A percentile compares a stretch with the other conserved stretches of the same genome.
Conservation (phyloP, 2,888 invertebrate genomes). For the Zaprionus bogoriensis region DNA sequence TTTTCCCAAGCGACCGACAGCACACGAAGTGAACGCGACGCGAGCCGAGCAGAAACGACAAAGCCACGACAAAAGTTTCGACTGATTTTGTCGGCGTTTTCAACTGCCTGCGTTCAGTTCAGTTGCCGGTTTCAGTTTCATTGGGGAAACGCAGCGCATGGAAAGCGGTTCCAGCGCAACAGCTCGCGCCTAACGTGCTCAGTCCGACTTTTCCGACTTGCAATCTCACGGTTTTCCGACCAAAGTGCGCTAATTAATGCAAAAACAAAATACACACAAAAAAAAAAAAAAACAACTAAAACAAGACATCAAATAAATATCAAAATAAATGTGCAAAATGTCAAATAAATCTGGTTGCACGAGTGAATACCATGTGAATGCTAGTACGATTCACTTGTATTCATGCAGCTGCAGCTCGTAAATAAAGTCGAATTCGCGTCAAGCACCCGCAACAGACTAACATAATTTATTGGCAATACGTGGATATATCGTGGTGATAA, state of each 20-base stretch:
- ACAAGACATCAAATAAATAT: background rate
- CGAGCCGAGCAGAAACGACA: background rate
- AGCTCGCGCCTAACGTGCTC: constrained; percentile 19
- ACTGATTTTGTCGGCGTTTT: constrained; percentile 44
- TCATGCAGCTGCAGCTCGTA: constrained; percentile 60
- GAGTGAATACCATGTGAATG: constrained; percentile 12
- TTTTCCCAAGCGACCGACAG: background rate
- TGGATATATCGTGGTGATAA: constrained; percentile 25
- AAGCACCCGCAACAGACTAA: background rate
- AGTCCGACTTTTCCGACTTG: constrained; percentile 30
- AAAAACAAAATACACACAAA: constrained; percentile 13
- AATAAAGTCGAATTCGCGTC: constrained; percentile 47
- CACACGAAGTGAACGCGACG: background rate
- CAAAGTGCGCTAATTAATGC: constrained; percentile 33
- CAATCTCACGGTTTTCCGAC: constrained; percentile 8
- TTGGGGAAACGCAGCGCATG: constrained; percentile 62
- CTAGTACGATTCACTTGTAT: constrained; percentile 23
- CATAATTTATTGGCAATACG: constrained; percentile 30
- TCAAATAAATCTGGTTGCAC: background rate
- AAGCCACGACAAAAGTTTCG: constrained; percentile 38
- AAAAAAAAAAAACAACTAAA: background rate
- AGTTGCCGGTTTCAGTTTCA: constrained; percentile 67
- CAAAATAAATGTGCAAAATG: constrained; percentile 11
- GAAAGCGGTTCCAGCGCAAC: constrained; percentile 60
- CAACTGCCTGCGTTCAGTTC: constrained; percentile 38